Evolutionary conservation across 2,113 vertebrate genomes (phyloP).

Genomic region (Pterocles orientalis): DNA sequence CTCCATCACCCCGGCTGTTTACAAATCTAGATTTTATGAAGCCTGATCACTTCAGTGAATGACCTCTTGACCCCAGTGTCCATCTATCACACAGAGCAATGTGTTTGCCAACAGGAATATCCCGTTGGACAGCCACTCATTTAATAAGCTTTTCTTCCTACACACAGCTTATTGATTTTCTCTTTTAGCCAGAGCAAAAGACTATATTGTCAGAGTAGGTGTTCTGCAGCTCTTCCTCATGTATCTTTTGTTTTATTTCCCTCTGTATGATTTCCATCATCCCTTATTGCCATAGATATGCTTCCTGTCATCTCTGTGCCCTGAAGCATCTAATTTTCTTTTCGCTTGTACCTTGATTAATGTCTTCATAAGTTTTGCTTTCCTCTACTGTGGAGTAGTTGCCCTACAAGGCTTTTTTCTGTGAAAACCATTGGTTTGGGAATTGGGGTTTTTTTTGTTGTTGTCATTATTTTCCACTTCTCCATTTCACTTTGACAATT

Average conservation of each 20-base stretch:
- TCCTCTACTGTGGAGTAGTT: not conserved
- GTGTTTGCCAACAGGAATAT: conserved; percentile 12
- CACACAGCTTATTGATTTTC: conserved; percentile 36
- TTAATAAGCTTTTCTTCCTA: conserved; percentile 49
- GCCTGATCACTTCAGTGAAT: not conserved
- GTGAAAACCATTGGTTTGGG: not conserved
- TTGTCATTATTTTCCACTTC: not conserved
- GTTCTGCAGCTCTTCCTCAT: not conserved
- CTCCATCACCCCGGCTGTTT: not conserved
- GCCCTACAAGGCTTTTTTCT: not conserved
- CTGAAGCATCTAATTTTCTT: conserved; percentile 61
- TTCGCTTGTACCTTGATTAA: conserved; percentile 60
- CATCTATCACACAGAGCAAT: conserved; percentile 21
- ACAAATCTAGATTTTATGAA: conserved; percentile 27
- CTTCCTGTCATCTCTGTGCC: conserved; percentile 50
- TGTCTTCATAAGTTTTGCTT: conserved; percentile 52
- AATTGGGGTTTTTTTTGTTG: not conserved
- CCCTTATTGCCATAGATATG: conserved; percentile 20
- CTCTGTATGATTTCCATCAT: conserved; percentile 37
- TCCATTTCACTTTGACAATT: not conserved
- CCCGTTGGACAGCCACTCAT: not conserved
- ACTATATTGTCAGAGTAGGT: conserved; percentile 33
- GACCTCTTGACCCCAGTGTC: not conserved
- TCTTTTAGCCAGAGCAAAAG: conserved; percentile 18
- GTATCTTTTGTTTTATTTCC: conserved; percentile 36